Evolutionary conservation across 2,888 invertebrate species (phyloP), one percentile per base, ranked within the genome.

Genomic region (Drosophila bunnanda): DNA sequence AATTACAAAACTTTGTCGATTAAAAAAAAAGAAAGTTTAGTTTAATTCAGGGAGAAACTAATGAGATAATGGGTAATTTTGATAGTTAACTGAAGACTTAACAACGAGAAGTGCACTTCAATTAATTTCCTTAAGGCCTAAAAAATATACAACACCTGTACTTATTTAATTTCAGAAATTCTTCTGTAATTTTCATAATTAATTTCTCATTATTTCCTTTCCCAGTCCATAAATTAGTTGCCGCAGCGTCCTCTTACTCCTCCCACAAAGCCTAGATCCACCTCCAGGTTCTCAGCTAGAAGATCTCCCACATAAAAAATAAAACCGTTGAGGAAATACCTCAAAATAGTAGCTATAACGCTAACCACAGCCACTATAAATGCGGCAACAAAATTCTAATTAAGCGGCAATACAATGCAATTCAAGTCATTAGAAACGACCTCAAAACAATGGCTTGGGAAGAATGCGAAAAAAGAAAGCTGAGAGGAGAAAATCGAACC

Each of bases 391-490:
- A 69, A 79, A 79, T 74, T 80, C 75, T 74, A 80, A 82, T 84
- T 84, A 82, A 83, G 68, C 67, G 54, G 41, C 58, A 64, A 75
- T 64, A 65, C 61, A 69, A 80, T 69, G 67, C 65, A 68, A 57
- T 75, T 59, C 68, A 69, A 73, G 79, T 85, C 79, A 82, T 83
- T 80, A 82, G 77, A 83, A 82, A 72, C 80, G 76, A 82, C 77
- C 79, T 70, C 78, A 79, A 69, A 60, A 57, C 59, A 61, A 66
- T 67, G 68, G 59, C 62, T 46, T 30, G 70, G 53, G 65, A 83
- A 71, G 77, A 77, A 79, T 84, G 82, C 68, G 68, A 71, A 60
- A 73, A 75, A 70, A 75, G 77, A 70, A 82, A 80, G 68, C 62
- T 32, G 30, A n/a, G 25, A 39, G 57, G 53, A 59, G 39, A 50